These are phyloP conservation scores for Actinia equina DNA, from an alignment of 64 coral and sea anemone genomes.

Conservation along the genomic window DNA sequence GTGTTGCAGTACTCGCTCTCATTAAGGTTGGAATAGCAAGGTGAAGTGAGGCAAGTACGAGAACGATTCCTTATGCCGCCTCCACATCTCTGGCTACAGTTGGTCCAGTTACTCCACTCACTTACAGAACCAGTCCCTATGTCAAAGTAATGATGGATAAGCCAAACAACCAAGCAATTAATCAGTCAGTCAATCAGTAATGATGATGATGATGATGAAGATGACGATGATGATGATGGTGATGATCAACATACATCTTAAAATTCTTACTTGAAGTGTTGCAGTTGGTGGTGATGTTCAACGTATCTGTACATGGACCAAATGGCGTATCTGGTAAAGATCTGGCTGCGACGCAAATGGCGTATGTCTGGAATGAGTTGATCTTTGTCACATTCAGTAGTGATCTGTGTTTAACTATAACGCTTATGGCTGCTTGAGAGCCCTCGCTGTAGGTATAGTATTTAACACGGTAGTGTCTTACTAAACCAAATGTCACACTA, in stretches of 20 bases:
- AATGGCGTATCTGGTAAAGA: slow-evolving; percentile 2
- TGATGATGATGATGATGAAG: no score
- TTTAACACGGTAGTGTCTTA: not conserved
- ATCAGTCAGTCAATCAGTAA: no score
- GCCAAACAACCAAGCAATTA: no score
- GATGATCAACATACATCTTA: not conserved
- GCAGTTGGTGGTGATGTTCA: not conserved
- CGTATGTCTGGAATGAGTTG: not conserved
- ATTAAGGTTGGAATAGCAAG: not conserved
- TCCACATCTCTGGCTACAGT: not conserved
- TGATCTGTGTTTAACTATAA: not conserved
- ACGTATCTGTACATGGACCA: not conserved
- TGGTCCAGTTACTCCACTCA: not conserved
- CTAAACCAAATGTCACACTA: not conserved
- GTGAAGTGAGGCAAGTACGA: not conserved
- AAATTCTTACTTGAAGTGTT: not conserved
- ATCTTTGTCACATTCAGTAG: not conserved
- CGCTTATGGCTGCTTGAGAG: not conserved
- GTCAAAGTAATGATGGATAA: not conserved
- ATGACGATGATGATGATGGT: no score
- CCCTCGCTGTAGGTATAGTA: not conserved
- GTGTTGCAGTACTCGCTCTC: not conserved
- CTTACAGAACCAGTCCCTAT: not conserved
- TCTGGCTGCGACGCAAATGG: not conserved
- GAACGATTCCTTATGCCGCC: not conserved